These are phyloP conservation scores for Pseudeuparius sepicola DNA, from an alignment of 2,888 invertebrate species.

Conservation along the genomic window DNA sequence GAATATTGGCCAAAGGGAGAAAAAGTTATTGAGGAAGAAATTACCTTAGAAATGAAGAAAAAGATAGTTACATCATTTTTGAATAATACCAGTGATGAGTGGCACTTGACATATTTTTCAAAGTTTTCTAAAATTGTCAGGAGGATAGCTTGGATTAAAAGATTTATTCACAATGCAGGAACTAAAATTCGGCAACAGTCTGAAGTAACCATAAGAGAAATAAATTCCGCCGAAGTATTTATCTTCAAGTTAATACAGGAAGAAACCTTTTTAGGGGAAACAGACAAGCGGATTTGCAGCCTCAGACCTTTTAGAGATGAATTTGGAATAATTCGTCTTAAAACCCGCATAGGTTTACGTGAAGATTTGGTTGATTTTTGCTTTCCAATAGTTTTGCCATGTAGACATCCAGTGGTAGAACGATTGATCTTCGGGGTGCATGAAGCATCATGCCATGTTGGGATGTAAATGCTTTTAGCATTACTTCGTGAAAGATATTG, in stretches of 20 bases:
- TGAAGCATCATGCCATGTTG: constrained; percentile 18
- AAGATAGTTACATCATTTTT: too few species aligned
- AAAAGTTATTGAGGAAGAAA: constrained; percentile 3
- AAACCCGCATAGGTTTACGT: too few species aligned
- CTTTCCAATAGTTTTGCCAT: constrained; percentile 17
- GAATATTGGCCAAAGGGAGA: constrained; percentile 11
- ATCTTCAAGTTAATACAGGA: constrained; percentile 2
- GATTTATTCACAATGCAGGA: constrained; percentile 11
- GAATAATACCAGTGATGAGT: too few species aligned
- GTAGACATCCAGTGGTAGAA: constrained; percentile 15
- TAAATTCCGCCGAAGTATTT: constrained; percentile 2
- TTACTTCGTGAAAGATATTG: constrained; percentile 23
- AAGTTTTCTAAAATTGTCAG: constrained; percentile 22
- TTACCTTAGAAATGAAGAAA: too few species aligned
- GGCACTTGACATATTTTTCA: constrained; percentile 19
- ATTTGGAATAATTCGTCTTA: constrained; percentile 12
- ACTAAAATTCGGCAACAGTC: background rate
- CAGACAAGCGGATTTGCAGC: constrained; percentile 1
- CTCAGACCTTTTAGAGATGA: constrained; percentile 14
- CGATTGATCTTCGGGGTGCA: constrained; percentile 16
- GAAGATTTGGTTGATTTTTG: too few species aligned
- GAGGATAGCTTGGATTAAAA: constrained; percentile 22
- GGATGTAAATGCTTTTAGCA: constrained; percentile 20
- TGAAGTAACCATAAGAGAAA: background rate
- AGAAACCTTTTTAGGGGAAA: too few species aligned